Conservation (phyloP, 2,888 invertebrate species). For the Drosophila histrio region DNA sequence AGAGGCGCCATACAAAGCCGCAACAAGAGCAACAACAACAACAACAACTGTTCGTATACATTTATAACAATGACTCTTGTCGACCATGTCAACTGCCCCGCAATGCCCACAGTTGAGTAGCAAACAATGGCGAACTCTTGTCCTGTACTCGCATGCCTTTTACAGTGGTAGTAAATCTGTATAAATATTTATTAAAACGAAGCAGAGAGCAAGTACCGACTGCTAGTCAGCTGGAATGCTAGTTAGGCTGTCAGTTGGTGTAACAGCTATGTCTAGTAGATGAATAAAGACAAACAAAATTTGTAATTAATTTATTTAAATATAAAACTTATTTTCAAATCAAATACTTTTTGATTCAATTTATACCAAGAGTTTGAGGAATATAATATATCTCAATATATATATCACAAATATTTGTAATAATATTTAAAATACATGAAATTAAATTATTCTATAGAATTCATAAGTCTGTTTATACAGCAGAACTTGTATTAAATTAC, state of each 20-base stretch:
- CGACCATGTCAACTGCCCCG: constrained; percentile 55
- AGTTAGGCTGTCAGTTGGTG: background rate
- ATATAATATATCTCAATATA: too few species aligned
- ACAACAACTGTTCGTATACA: constrained; percentile 28
- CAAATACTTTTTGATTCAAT: too few species aligned
- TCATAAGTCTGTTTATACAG: too few species aligned
- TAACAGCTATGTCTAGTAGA: background rate
- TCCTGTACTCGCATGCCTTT: background rate
- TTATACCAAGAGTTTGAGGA: too few species aligned
- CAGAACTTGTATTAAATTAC: background rate
- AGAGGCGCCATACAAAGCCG: constrained; percentile 32
- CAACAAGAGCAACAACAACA: constrained; percentile 21
- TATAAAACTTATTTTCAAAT: too few species aligned
- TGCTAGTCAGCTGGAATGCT: background rate
- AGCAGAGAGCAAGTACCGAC: background rate
- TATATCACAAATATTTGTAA: too few species aligned
- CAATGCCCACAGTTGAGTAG: constrained; percentile 29
- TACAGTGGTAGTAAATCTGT: constrained; percentile 27
- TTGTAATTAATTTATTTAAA: background rate
- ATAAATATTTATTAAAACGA: constrained; percentile 56
- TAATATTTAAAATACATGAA: too few species aligned
- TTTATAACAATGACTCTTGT: constrained; percentile 55
- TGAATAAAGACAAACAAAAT: background rate
- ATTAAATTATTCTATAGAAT: too few species aligned
- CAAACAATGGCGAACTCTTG: constrained; percentile 34